A percentile compares a stretch with the other conserved stretches of the same genome.
Evolutionary conservation across 2,888 invertebrate genomes (phyloP).

Genomic region (Abrostola triplasia): DNA sequence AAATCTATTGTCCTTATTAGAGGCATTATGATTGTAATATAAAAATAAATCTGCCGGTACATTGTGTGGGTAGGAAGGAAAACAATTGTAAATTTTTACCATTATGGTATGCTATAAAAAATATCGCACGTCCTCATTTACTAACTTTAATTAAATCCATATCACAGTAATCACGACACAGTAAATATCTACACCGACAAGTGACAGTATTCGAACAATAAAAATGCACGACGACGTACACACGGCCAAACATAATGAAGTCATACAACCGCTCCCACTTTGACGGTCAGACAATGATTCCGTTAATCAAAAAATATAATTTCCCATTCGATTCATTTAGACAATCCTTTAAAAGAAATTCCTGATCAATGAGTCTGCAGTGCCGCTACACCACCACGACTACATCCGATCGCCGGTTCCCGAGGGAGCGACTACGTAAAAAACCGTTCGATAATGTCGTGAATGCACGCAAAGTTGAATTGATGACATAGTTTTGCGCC

Average conservation of each 20-base stretch:
- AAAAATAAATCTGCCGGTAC: slow-evolving; percentile 26
- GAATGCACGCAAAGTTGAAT: slow-evolving; percentile 24
- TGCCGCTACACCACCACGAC: slow-evolving; percentile 51
- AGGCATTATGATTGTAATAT: slow-evolving; percentile 3
- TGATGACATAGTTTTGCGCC: slow-evolving; percentile 10
- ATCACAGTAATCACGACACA: slow-evolving; percentile 25
- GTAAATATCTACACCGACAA: slow-evolving; percentile 10
- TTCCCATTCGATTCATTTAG: slow-evolving; percentile 33
- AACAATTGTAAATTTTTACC: slow-evolving; percentile 17
- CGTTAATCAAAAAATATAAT: slow-evolving; percentile 59
- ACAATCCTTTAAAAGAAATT: slow-evolving; percentile 42
- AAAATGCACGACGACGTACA: slow-evolving; percentile 35
- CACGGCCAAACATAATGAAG: slow-evolving; percentile 61
- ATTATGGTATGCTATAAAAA: slow-evolving; percentile 21
- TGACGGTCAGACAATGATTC: slow-evolving; percentile 58
- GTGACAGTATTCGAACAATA: slow-evolving; percentile 39
- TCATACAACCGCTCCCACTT: slow-evolving; percentile 70
- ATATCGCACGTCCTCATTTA: slow-evolving; percentile 13
- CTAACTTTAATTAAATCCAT: slow-evolving; percentile 13
- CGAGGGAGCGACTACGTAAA: slow-evolving; percentile 54
- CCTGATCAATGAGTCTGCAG: slow-evolving; percentile 61
- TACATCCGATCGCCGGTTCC: slow-evolving; percentile 63
- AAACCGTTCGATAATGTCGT: slow-evolving; percentile 39
- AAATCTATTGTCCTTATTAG: not conserved
- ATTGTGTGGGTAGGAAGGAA: slow-evolving; percentile 41